phyloP scores from a whole-genome alignment of 64 coral and sea anemone genomes.

The Montipora cactus region DNA sequence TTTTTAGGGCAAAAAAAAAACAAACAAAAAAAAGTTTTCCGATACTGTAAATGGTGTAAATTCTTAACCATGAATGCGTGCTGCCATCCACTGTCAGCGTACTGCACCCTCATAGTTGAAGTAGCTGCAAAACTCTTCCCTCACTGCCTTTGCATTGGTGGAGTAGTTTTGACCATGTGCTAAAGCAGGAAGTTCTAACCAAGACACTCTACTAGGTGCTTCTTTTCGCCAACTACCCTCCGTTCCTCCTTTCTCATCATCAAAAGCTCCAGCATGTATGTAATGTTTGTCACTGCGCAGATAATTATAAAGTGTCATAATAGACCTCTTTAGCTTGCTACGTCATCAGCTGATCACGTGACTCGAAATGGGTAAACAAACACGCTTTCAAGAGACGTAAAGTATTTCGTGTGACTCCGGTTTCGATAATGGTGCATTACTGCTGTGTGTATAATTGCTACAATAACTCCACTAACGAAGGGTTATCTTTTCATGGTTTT shows the following conservation, averaged over 20 bases:
- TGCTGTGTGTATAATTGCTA: slow-evolving; percentile 1
- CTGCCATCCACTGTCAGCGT: slow-evolving; percentile 28
- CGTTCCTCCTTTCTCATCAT: not conserved
- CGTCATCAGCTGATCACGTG: slow-evolving; percentile 32
- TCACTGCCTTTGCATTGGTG: slow-evolving; percentile 10
- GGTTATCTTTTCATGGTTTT: slow-evolving; percentile 37
- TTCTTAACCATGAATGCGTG: slow-evolving; percentile 28
- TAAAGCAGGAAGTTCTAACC: not conserved
- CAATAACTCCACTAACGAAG: not conserved
- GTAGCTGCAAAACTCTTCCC: not conserved
- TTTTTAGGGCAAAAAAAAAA: not conserved
- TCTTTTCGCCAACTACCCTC: slow-evolving; percentile 1
- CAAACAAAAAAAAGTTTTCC: not conserved
- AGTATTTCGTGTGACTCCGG: not conserved
- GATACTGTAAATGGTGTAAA: slow-evolving; percentile 9
- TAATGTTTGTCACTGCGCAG: slow-evolving; percentile 11
- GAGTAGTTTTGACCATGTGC: slow-evolving; percentile 12
- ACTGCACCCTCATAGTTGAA: slow-evolving; percentile 33
- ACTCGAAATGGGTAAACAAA: slow-evolving; percentile 27
- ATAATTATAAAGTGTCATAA: slow-evolving; percentile 1
- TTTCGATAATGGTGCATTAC: slow-evolving; percentile 16
- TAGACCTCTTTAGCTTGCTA: slow-evolving; percentile 1
- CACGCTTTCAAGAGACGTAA: no score
- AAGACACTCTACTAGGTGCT: slow-evolving; percentile 2
- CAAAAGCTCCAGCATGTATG: not conserved